Percentiles rank a stretch among this genome's conserved stretches.
These are phyloP conservation scores for Branchellion lobata DNA, from an alignment of 2,888 invertebrate genomes.

Conservation along the genomic window DNA sequence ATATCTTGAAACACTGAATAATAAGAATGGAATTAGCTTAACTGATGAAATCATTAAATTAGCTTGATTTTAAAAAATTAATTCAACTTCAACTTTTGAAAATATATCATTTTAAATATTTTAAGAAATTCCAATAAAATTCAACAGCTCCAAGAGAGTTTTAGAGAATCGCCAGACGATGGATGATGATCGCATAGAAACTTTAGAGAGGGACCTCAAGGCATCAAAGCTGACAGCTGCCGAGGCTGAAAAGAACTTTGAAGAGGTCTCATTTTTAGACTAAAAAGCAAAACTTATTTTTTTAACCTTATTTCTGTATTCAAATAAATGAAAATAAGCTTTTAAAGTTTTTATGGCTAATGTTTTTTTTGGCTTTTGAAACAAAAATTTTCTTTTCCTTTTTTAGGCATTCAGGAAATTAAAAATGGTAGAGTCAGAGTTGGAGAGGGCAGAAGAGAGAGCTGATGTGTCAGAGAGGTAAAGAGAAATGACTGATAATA, in stretches of 20 bases:
- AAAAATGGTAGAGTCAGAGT: conserved; percentile 56
- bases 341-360: background rate
- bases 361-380: background rate
- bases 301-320: background rate
- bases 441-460: conserved; percentile 59
- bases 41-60: too few species aligned
- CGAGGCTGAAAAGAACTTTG: conserved; percentile 95
- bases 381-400: background rate
- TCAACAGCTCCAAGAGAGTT: conserved; percentile 70
- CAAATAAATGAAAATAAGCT: background rate
- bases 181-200: conserved; percentile 60
- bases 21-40: too few species aligned
- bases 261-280: conserved; percentile 77
- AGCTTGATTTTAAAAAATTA: too few species aligned
- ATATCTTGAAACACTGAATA: background rate
- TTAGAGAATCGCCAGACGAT: conserved; percentile 97
- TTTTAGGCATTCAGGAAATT: conserved; percentile 54
- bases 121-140: too few species aligned
- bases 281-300: too few species aligned
- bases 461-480: conserved; percentile 57
- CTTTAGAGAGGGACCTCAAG: conserved; percentile 58
- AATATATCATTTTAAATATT: background rate
- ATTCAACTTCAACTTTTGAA: background rate
- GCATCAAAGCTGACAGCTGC: conserved; percentile 57
- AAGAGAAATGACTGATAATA: too few species aligned